Base-by-base conservation (phyloP, 2,797 vertebrate genomes). In the Cyprinella venusta region DNA sequence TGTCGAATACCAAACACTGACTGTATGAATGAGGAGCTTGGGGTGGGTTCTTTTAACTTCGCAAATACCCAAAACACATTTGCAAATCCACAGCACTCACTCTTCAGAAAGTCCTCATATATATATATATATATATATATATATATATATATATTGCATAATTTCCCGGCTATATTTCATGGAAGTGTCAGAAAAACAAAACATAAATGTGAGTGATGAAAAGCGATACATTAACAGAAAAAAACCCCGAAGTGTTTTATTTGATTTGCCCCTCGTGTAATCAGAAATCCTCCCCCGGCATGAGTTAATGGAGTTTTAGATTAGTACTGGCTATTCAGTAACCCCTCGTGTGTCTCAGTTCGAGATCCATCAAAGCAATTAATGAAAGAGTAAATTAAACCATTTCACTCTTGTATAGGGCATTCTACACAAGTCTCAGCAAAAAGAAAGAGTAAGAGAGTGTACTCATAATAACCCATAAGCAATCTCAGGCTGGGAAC, bases 401-500 rank as follows among this genome's bases (percentile, higher is more conserved):
- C 24, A 65, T 79, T 79, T 85, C 16, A 70, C 82, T 68, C 85
- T 75, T 50, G 61, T 77, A 85, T 84, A 81, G 48, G 56, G 48
- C 79, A 54, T 33, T 76, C 69, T 54, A 30, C 74, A 30, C 8
- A 56, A 38, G 54, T 74, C 52, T 38, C 24, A 30, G 45, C 24
- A 24, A 76, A 38, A 81, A 61, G 24, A 61, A 26, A 61, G 59
- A 2, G 24, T 26, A 13, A 52, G 19, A 21, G 59, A 82, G 82
- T 85, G 87, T 86, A 86, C 90, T 24, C 54, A 24, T 56, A n/a
- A 90, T 91, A 83, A 92, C 88, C 90, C 91, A 91, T 90, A 86
- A 79, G 76, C 70, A 89, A 92, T 91, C 89, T 86, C 85, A 79
- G 84, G 87, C 88, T 88, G 89, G 70, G 69, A 86, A 90, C 81